phyloP scores from a whole-genome alignment of 1,140 invertebrate species.

The Tribolium madens region DNA sequence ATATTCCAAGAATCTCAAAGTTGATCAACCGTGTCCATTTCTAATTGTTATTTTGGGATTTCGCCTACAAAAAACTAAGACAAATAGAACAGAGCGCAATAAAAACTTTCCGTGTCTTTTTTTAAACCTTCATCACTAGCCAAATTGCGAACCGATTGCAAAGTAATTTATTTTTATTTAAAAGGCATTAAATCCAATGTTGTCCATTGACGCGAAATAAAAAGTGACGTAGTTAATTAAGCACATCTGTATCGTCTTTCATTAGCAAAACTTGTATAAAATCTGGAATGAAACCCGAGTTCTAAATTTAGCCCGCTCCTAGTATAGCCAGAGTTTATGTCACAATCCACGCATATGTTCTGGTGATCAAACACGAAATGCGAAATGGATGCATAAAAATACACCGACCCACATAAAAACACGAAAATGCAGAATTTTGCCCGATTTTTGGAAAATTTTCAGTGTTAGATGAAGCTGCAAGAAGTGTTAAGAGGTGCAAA shows the following conservation, averaged over 20 bases:
- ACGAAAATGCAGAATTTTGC: background rate
- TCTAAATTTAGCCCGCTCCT: constrained; percentile 57
- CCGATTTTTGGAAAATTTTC: background rate
- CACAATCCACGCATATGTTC: constrained; percentile 13
- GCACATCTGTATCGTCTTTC: background rate
- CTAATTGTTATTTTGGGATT: background rate
- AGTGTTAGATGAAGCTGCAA: background rate
- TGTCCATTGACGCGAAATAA: no score
- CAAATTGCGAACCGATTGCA: background rate
- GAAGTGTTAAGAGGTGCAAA: background rate
- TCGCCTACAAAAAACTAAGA: background rate
- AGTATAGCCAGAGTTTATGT: constrained; percentile 56
- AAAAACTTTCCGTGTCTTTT: background rate
- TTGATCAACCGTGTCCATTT: background rate
- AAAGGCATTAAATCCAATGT: no score
- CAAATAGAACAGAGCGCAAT: background rate
- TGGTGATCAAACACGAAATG: background rate
- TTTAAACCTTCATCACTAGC: background rate
- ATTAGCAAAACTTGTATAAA: constrained; percentile 32
- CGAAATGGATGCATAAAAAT: background rate
- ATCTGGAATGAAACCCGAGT: constrained; percentile 17
- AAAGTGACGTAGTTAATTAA: no score
- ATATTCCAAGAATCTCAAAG: background rate
- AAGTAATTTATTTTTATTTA: no score
- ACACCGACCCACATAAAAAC: background rate